Percentiles rank a stretch among this genome's conserved stretches.
Evolutionary conservation across 2,113 vertebrate species (phyloP).

Genomic region (Trogon melanurus): DNA sequence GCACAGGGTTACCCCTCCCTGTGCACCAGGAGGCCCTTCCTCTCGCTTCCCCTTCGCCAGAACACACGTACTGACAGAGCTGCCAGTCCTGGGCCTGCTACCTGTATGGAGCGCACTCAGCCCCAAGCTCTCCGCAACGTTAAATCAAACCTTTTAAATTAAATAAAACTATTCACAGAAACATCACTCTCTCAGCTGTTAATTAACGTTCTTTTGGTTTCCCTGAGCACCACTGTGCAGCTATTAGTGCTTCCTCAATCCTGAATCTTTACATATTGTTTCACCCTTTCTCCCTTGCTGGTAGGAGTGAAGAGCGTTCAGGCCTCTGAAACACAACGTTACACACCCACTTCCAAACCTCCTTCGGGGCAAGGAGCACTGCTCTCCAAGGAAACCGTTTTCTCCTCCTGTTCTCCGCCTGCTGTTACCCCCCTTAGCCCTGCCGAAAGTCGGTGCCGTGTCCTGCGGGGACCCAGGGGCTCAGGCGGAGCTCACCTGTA

Average conservation of each 20-base stretch:
- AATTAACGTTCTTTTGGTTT: not conserved
- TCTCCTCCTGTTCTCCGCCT: not conserved
- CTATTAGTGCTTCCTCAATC: not conserved
- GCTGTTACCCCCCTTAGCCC: not conserved
- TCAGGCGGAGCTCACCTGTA: not conserved
- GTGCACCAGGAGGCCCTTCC: accelerated
- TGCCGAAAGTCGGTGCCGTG: not conserved
- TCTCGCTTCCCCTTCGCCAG: accelerated
- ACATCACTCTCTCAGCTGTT: not conserved
- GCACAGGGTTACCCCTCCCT: accelerated
- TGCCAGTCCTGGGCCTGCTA: not conserved
- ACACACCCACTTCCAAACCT: not conserved
- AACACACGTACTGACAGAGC: accelerated
- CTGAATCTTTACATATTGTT: not conserved
- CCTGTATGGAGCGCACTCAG: accelerated
- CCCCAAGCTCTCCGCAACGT: not conserved
- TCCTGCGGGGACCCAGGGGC: accelerated
- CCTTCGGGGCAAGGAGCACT: not conserved
- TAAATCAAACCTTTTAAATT: not conserved
- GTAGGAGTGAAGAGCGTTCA: not conserved
- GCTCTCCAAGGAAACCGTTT: not conserved
- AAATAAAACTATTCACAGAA: not conserved
- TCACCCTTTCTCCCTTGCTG: not conserved
- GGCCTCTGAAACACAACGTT: not conserved
- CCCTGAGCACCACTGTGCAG: not conserved